phyloP scores from a whole-genome alignment of 2,113 vertebrate species.

The Malurus elegans region DNA sequence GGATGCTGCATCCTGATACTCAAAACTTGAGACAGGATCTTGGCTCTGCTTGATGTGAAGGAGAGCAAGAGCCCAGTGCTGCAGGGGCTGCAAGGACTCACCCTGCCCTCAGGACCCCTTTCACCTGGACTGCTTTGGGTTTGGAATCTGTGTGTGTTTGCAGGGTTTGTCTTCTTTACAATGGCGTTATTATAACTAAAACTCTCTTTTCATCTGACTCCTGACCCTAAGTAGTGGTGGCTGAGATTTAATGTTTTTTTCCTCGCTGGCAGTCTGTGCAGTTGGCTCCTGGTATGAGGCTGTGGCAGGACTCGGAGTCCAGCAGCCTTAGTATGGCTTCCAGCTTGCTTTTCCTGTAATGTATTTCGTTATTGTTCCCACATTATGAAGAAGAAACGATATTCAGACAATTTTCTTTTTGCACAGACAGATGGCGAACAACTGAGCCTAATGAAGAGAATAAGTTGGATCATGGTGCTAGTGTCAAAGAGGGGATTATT shows the following conservation, averaged over 20 bases:
- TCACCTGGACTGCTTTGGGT: not conserved
- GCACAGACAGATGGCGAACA: slow-evolving; percentile 31
- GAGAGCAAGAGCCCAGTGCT: rapidly evolving
- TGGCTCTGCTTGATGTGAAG: not conserved
- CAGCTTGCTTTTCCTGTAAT: slow-evolving; percentile 8
- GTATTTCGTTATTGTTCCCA: not conserved
- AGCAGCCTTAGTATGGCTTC: not conserved
- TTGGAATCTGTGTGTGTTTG: not conserved
- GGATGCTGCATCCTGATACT: not conserved
- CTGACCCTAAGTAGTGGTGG: not conserved
- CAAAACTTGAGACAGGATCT: not conserved
- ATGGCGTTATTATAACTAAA: not conserved
- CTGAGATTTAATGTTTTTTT: not conserved
- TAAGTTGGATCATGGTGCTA: slow-evolving; percentile 42
- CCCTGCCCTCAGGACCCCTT: not conserved
- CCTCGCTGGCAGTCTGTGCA: not conserved
- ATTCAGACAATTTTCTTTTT: slow-evolving; percentile 33
- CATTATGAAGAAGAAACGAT: slow-evolving; percentile 7
- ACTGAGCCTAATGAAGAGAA: slow-evolving; percentile 37
- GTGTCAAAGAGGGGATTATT: slow-evolving; percentile 37
- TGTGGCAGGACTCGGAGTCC: not conserved
- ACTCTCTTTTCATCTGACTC: not conserved
- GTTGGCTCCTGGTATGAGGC: not conserved
- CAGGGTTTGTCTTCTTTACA: not conserved
- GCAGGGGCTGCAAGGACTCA: rapidly evolving